Base-by-base conservation (phyloP, 2,888 invertebrate species). In the Drosophila picticornis region DNA sequence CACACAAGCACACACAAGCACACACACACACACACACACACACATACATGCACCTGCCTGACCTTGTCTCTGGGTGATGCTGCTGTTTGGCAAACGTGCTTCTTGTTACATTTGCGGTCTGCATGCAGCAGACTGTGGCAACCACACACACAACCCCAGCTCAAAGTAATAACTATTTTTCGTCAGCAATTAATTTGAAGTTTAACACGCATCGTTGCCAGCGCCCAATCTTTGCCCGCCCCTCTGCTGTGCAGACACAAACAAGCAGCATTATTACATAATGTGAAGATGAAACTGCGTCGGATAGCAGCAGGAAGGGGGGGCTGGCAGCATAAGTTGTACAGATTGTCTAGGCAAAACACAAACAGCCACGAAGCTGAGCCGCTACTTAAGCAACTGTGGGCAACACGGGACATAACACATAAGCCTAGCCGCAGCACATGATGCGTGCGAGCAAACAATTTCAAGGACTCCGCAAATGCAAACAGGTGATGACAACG, bases 401-500 rank as follows among this genome's bases (percentile, higher is more conserved):
- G 70, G 62, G 53, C 59, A 38, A 27, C 27, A n/a, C 58, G 64
- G 56, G 67, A 69, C 75, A 78, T 70, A 16, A 11, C 27, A 50
- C 40, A 56, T 56, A 80, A 83, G 83, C 83, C 67, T 70, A 66
- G 46, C 61, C 73, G 55, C 68, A 71, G 68, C 81, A 69, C 73
- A 75, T 75, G 69, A 75, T 75, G 69, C 63, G 70, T 80, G 58
- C 70, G 78, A 76, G 81, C 77, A 79, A 83, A 83, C 88, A 81
- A 59, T 82, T 90, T 91, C 90, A 91, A 91, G 91, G 91, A 91
- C 91, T 91, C 78, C 75, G 61, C 77, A 83, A 75, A 90, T 89
- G 91, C 91, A 90, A 91, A 91, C 91, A 91, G 91, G 91, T 91
- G 91, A 90, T 79, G 91, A 89, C 84, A 84, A 81, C 81, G 76